Percentiles rank a stretch among this genome's conserved stretches.
Evolutionary conservation across 1,140 invertebrate genomes (phyloP).

Genomic region (Heliconius nattereri): DNA sequence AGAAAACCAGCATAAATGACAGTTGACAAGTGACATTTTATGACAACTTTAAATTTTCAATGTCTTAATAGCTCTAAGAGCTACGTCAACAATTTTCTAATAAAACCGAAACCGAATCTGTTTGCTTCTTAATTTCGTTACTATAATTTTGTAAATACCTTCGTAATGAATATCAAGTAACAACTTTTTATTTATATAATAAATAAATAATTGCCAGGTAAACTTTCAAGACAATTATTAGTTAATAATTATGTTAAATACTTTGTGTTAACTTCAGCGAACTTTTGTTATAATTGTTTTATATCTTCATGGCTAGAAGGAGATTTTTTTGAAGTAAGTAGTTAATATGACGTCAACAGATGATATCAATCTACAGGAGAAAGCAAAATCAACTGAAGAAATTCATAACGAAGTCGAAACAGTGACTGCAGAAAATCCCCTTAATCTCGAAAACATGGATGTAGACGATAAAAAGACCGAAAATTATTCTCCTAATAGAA

Average conservation of each 20-base stretch:
- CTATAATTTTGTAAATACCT: background rate
- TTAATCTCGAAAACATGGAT: constrained; percentile 62
- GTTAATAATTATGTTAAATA: background rate
- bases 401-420: constrained; percentile 45
- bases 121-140: background rate
- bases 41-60: background rate
- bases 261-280: background rate
- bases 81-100: constrained; percentile 1
- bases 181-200: background rate
- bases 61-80: background rate
- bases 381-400: constrained; percentile 43
- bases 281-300: constrained; percentile 9
- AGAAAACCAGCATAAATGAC: background rate
- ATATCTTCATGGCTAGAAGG: background rate
- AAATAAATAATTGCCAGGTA: background rate
- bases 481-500: constrained; percentile 55
- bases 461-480: constrained; percentile 58
- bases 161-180: background rate
- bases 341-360: constrained; percentile 59
- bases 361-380: constrained; percentile 45
- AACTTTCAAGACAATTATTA: background rate
- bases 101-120: background rate
- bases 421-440: constrained; percentile 45
- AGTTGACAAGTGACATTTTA: background rate
- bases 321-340: constrained; percentile 18